phyloP scores from a whole-genome alignment of 2,797 vertebrate genomes.

The Channallabes apus region DNA sequence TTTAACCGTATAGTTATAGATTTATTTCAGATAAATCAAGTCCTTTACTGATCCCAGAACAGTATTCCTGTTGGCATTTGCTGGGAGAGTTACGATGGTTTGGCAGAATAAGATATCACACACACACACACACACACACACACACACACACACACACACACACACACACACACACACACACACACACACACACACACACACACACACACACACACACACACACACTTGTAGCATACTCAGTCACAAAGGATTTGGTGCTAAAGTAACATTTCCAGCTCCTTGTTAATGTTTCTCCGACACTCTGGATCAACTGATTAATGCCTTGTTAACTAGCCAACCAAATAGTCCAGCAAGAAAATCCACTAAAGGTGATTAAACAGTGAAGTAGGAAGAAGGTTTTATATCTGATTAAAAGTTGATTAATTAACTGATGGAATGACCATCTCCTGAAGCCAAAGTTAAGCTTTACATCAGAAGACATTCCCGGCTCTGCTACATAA shows the following conservation, averaged over 20 bases:
- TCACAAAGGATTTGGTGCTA: background rate
- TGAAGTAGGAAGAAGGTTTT: background rate
- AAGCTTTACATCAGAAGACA: background rate
- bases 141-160: too few relatives aligned
- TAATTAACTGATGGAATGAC: background rate
- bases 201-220: background rate
- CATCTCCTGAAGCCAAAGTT: background rate
- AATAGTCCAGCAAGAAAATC: background rate
- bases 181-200: too few relatives aligned
- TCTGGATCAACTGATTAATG: background rate
- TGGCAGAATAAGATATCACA: background rate
- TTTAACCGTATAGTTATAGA: too few relatives aligned
- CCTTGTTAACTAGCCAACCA: background rate
- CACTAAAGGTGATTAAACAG: background rate
- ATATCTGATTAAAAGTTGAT: background rate
- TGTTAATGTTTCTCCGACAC: background rate
- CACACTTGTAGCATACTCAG: background rate
- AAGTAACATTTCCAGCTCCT: slow-evolving; percentile 1
- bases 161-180: too few relatives aligned
- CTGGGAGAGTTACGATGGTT: background rate
- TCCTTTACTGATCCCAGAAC: background rate
- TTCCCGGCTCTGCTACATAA: background rate
- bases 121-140: background rate
- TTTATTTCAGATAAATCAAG: background rate
- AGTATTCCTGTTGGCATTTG: background rate